These are phyloP conservation scores for Bovichtus variegatus DNA, from an alignment of 2,797 vertebrate genomes.

Conservation along the genomic window DNA sequence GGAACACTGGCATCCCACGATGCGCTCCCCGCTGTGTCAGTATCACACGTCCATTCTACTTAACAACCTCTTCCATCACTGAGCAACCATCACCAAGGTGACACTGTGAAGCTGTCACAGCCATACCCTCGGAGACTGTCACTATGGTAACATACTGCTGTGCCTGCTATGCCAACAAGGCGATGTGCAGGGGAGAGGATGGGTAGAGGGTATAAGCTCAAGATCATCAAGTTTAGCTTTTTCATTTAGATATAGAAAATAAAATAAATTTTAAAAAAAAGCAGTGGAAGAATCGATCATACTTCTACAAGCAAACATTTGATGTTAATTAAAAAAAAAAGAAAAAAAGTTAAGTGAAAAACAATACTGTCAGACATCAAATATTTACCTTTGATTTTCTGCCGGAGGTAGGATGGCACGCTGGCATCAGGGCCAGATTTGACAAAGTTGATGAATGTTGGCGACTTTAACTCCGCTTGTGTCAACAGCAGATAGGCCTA, in stretches of 20 bases:
- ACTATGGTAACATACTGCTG: constrained; percentile 20
- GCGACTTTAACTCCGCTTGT: constrained; percentile 31
- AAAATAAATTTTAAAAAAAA: too few species aligned
- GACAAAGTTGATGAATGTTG: constrained; percentile 12
- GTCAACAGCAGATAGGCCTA: constrained; percentile 39
- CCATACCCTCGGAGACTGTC: constrained; percentile 56
- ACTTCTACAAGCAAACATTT: constrained; percentile 23
- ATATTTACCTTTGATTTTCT: constrained; percentile 45
- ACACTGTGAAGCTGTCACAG: constrained; percentile 59
- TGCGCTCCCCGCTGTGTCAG: constrained; percentile 63
- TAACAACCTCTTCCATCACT: constrained; percentile 68
- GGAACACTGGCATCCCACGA: constrained; percentile 21
- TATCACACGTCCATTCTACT: constrained; percentile 63
- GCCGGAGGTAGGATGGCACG: neutral
- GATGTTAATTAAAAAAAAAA: neutral
- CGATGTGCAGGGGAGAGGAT: neutral
- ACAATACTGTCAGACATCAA: neutral
- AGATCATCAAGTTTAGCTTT: constrained; percentile 4
- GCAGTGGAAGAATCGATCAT: neutral
- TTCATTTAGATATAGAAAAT: neutral
- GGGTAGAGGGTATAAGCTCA: constrained; percentile 4
- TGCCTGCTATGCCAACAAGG: constrained; percentile 19
- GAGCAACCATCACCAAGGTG: constrained; percentile 71
- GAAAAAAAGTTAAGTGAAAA: neutral
- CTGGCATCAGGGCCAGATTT: constrained; percentile 11